Conservation (phyloP, 2,888 invertebrate genomes). For the Autographa gamma region DNA sequence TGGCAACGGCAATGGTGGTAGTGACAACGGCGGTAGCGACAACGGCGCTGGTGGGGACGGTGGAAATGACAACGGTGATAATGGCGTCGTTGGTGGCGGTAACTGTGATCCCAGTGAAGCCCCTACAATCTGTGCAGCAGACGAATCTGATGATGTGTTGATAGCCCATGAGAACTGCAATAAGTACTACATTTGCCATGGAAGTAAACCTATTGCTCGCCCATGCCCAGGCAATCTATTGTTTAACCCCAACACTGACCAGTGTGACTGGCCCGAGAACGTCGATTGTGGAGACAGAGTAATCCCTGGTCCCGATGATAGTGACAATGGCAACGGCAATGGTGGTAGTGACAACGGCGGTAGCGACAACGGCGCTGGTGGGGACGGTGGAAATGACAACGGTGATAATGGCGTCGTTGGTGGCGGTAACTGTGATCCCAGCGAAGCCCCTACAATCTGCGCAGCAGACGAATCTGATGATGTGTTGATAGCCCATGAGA, state of each 20-base stretch:
- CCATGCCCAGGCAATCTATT: conserved; percentile 54
- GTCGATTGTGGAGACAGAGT: conserved; percentile 65
- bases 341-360: conserved; percentile 16
- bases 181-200: conserved; percentile 64
- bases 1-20: conserved; percentile 5
- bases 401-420: conserved; percentile 11
- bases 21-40: conserved; percentile 11
- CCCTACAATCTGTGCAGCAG: conserved; percentile 59
- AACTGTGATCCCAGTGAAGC: conserved; percentile 62
- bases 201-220: conserved; percentile 55
- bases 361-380: not conserved
- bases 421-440: conserved; percentile 54
- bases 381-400: conserved; percentile 4
- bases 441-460: conserved; percentile 62
- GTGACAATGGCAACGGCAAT: conserved; percentile 15
- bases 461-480: conserved; percentile 56
- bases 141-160: conserved; percentile 59
- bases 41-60: conserved; percentile 14
- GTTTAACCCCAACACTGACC: conserved; percentile 59
- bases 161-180: conserved; percentile 70
- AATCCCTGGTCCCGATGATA: conserved; percentile 30
- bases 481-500: conserved; percentile 59
- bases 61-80: conserved; percentile 10
- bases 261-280: conserved; percentile 67
- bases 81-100: conserved; percentile 14